Conservation (phyloP, 2,113 vertebrate species). For the Lepisosteus osseus region DNA sequence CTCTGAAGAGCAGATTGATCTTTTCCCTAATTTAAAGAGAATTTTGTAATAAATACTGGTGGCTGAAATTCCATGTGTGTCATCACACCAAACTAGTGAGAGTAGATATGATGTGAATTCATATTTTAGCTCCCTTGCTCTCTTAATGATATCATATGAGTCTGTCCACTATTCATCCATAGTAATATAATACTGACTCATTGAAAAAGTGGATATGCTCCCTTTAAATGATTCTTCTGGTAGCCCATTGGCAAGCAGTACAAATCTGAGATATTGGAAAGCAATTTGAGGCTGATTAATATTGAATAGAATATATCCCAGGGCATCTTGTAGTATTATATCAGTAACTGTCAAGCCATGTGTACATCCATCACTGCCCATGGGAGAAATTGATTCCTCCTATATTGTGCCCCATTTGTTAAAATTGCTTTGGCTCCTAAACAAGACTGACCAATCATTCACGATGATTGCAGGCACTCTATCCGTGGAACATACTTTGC, state of each 20-base stretch:
- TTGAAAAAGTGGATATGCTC: not conserved
- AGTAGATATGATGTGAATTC: too few relatives aligned
- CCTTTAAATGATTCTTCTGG: not conserved
- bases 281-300: conserved; percentile 30
- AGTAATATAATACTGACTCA: conserved; percentile 4
- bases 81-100: too few relatives aligned
- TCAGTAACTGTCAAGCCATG: not conserved
- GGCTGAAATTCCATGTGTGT: too few relatives aligned
- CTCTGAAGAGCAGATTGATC: too few relatives aligned
- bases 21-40: too few relatives aligned
- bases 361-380: conserved; percentile 10
- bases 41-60: too few relatives aligned
- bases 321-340: not conserved
- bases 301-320: conserved; percentile 8
- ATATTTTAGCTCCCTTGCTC: conserved; percentile 1
- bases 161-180: not conserved
- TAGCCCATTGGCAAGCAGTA: not conserved
- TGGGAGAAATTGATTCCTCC: not conserved
- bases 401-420: not conserved
- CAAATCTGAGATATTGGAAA: conserved; percentile 17
- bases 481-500: not conserved
- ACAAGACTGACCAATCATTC: conserved; percentile 4
- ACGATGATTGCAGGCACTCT: conserved; percentile 3
- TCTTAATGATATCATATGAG: too few relatives aligned
- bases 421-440: not conserved